A percentile compares a stretch with the other conserved stretches of the same genome.
Evolutionary conservation across 2,113 vertebrate species (phyloP).

Genomic region (Labeo rohita): DNA sequence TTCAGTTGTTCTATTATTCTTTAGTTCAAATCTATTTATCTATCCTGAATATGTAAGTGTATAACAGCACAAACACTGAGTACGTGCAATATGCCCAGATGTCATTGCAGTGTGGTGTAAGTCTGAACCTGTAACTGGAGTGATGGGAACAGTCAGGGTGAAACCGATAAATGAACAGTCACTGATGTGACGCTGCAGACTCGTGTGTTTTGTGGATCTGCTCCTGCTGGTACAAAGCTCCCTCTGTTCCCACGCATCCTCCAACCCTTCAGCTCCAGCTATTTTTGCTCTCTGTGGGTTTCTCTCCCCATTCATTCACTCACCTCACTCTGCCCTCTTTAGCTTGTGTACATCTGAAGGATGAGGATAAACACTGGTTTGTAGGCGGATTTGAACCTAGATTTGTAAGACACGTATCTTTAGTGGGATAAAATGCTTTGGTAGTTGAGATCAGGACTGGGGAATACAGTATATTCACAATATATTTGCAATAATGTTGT

Average conservation of each 20-base stretch:
- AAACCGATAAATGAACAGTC: neutral
- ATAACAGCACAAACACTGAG: too few species aligned
- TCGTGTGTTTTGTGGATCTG: conserved; percentile 56
- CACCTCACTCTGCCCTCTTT: conserved; percentile 5
- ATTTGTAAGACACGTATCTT: neutral
- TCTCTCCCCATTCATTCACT: conserved; percentile 7
- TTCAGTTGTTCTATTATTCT: neutral
- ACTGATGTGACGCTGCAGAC: conserved; percentile 9
- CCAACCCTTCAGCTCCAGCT: neutral
- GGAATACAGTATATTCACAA: neutral
- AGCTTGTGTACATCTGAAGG: conserved; percentile 27
- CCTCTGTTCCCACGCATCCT: conserved; percentile 67
- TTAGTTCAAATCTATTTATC: neutral
- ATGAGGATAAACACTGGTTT: neutral
- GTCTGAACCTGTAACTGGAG: neutral
- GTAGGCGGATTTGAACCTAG: neutral
- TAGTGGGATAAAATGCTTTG: neutral
- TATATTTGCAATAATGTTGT: neutral
- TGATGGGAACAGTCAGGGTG: neutral
- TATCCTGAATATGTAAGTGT: neutral
- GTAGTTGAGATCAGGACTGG: neutral
- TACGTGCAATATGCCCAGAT: neutral
- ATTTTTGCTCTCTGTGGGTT: conserved; percentile 11
- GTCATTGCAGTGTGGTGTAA: neutral
- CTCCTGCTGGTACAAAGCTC: conserved; percentile 66